Evolutionary conservation across 2,113 vertebrate species (phyloP), one percentile per base, ranked within the genome.

Genomic region (Ammodytes marinus): DNA sequence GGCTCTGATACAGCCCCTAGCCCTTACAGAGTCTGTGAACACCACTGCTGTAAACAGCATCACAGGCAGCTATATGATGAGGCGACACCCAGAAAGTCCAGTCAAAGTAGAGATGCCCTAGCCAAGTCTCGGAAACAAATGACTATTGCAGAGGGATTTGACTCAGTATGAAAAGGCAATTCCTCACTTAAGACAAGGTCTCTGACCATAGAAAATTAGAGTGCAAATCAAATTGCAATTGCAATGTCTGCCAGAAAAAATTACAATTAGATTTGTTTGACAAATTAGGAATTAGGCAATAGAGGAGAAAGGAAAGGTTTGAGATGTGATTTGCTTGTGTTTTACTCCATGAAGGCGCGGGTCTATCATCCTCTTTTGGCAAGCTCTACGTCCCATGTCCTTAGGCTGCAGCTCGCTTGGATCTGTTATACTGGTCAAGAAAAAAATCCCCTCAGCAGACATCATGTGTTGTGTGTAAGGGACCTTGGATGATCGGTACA

Each of bases 381-480:
- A 40, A 58, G 54, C 52, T 61, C 58, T 55, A 40, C 37, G 69
- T 83, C 79, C 72, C 3, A 15, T 79, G 84, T 84, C 85, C 79
- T 86, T 74, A 79, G 54, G 85, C 73, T 83, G 15, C 55, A 66
- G 54, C 83, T 83, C 67, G 73, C 65, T 79, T 57, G 67, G 76
- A 82, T 79, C 71, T 72, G 66, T 86, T 77, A 86, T 12, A 72
- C 60, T 69, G 69, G 77, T 54, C 73, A 73, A 27, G 40, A 76
- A 73, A 86, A 66, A 76, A 76, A 84, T 73, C 84, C 74, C 75
- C 73, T 89, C 81, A 82, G 60, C 80, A 88, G 74, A 84, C 66
- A 82, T 79, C 63, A 59, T 72, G 57, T 65, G 57, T 63, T 74
- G 72, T 80, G 77, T 65, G 39, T 69, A 37, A 74, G 64, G 43